phyloP scores from a whole-genome alignment of 2,797 vertebrate genomes.

The Microchirus variegatus region DNA sequence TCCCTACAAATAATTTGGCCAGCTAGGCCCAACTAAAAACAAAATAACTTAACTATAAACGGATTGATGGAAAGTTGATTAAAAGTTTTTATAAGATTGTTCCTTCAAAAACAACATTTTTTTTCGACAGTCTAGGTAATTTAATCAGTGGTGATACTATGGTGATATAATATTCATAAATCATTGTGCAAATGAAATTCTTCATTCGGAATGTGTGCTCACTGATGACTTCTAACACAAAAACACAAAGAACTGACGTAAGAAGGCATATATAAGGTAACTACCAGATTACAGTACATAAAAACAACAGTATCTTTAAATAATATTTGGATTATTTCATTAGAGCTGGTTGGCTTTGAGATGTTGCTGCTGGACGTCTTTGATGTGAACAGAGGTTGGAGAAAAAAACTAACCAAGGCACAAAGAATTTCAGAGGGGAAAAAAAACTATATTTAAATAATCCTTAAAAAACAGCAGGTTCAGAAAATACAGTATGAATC shows the following conservation, averaged over 20 bases:
- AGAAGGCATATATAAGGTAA: neutral
- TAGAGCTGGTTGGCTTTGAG: neutral
- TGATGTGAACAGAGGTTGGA: neutral
- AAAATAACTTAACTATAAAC: neutral
- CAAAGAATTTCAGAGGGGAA: constrained; percentile 27
- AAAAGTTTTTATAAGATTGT: neutral
- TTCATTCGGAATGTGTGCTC: constrained; percentile 29
- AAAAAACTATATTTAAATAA: constrained; percentile 13
- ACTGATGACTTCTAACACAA: neutral
- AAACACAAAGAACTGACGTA: constrained; percentile 1
- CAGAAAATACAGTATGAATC: constrained; percentile 1
- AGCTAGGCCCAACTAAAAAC: neutral
- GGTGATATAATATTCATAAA: neutral
- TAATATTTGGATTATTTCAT: neutral
- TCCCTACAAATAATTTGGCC: neutral
- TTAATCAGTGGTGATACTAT: constrained; percentile 2
- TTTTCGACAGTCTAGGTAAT: constrained; percentile 3
- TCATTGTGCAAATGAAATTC: constrained; percentile 8
- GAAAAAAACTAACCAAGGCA: constrained; percentile 58
- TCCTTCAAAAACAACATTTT: neutral
- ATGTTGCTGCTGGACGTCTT: neutral
- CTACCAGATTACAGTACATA: constrained; percentile 6
- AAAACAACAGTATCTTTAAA: constrained; percentile 1
- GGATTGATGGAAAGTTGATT: neutral
- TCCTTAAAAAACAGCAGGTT: neutral